These are phyloP conservation scores for Vesta saturnalis DNA, from an alignment of 2,888 invertebrate species.

Conservation along the genomic window DNA sequence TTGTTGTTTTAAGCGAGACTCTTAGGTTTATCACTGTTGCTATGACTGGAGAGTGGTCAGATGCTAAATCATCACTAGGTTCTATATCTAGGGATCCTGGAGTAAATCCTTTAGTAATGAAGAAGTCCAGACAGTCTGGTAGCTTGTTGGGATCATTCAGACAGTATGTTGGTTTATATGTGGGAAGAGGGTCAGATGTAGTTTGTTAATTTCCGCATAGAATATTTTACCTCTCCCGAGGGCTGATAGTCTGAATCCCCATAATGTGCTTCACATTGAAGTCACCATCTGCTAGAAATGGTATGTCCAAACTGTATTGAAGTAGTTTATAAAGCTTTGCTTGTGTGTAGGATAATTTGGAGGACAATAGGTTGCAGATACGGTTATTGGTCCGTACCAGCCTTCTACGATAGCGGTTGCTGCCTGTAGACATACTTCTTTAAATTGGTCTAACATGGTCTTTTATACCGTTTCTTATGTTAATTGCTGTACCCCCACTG, in stretches of 20 bases:
- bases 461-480: slow-evolving; percentile 25
- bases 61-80: neutral
- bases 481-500: neutral
- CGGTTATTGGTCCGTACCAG: no score
- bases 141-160: neutral
- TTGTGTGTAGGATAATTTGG: slow-evolving; percentile 4
- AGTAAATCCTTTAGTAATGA: slow-evolving; percentile 11
- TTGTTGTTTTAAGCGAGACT: neutral
- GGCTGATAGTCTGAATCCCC: slow-evolving; percentile 8
- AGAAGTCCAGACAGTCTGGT: slow-evolving; percentile 1
- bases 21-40: neutral
- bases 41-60: neutral
- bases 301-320: neutral
- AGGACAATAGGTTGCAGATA: neutral
- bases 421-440: no score
- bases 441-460: no score
- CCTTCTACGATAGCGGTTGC: no score
- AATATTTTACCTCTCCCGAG: slow-evolving; percentile 10
- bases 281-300: neutral
- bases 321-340: neutral
- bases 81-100: no score
- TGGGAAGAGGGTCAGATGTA: neutral
- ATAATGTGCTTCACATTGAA: slow-evolving; percentile 3
- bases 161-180: neutral
- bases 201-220: neutral